phyloP scores from a whole-genome alignment of 2,797 vertebrate genomes.

The Astyanax mexicanus region DNA sequence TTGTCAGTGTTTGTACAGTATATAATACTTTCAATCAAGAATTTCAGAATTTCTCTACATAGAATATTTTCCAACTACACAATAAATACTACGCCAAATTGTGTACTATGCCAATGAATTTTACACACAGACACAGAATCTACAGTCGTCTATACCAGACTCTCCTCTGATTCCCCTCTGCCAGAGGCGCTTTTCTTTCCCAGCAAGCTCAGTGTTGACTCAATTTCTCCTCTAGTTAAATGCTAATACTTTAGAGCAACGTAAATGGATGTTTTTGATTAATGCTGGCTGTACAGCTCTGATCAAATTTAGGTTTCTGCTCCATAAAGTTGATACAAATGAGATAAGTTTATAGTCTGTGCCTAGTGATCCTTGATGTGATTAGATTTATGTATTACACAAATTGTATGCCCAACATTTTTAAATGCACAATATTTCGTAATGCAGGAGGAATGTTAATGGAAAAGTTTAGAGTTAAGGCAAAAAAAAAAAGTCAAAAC shows the following conservation, averaged over 20 bases:
- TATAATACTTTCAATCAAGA: not conserved
- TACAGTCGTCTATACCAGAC: not conserved
- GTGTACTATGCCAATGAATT: not conserved
- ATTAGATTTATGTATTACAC: slow-evolving; percentile 58
- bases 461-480: slow-evolving; percentile 68
- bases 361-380: slow-evolving; percentile 58
- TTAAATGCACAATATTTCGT: slow-evolving; percentile 68
- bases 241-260: slow-evolving; percentile 36
- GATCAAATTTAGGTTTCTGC: slow-evolving; percentile 61
- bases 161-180: not conserved
- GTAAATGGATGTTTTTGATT: slow-evolving; percentile 49
- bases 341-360: slow-evolving; percentile 55
- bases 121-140: not conserved
- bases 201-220: slow-evolving; percentile 32
- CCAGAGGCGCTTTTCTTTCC: not conserved
- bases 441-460: slow-evolving; percentile 63
- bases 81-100: not conserved
- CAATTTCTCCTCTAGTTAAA: slow-evolving; percentile 26
- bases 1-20: too few relatives aligned
- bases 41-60: too few relatives aligned
- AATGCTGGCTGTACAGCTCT: slow-evolving; percentile 39
- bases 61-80: not conserved
- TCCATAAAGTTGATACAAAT: slow-evolving; percentile 65
- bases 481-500: slow-evolving; percentile 63
- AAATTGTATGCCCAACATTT: slow-evolving; percentile 58